Evolutionary conservation across 2,888 invertebrate species (phyloP), one percentile per base, ranked within the genome.

Genomic region (Bugula neritina): DNA sequence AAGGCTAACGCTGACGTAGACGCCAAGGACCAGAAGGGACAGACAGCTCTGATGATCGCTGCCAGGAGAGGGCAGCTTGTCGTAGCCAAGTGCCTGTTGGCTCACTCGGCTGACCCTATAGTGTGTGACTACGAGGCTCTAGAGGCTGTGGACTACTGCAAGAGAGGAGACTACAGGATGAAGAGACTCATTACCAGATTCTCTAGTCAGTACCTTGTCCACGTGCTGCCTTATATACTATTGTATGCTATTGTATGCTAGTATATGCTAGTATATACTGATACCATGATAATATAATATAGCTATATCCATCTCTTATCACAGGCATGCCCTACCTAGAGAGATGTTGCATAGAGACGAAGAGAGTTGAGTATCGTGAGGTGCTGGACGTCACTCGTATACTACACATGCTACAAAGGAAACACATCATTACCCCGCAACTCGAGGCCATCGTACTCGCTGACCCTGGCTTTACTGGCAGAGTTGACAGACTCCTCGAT

Each of bases 81-180:
- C 1, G 58, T 75, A 55, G 74, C 76, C 25, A 71, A 74, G 34
- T 74, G 73, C 35, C 75, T 78, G 35, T 70, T 78, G 13, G 74
- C 75, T 25, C 52, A 73, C 27, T 75, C 74, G n/a, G 78, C 78
- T 52, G 75, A 77, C 55, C 76, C 77, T 2, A 75, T 75, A 23
- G 13, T 74, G 1, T 75, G 76, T 72, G 77, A 78, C 71, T 70
- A 72, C 0, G 74, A 77, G 43, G 78, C 77, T 2, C 73, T 72
- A 29, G 77, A 77, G 58, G 63, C 77, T 10, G 74, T 77, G 35
- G 77, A 77, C 72, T 73, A 75, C 72, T 77, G 77, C 69, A 73
- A 74, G 13, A 73, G 72, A 55, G 73, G 74, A 35, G 72, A 74
- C 25, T 74, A 75, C 23, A 73, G 76, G 54, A 77, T 77, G 10